Percentiles rank a stretch among this genome's conserved stretches.
These are phyloP conservation scores for Syngnathus scovelli DNA, from an alignment of 2,113 vertebrate genomes.

Conservation along the genomic window DNA sequence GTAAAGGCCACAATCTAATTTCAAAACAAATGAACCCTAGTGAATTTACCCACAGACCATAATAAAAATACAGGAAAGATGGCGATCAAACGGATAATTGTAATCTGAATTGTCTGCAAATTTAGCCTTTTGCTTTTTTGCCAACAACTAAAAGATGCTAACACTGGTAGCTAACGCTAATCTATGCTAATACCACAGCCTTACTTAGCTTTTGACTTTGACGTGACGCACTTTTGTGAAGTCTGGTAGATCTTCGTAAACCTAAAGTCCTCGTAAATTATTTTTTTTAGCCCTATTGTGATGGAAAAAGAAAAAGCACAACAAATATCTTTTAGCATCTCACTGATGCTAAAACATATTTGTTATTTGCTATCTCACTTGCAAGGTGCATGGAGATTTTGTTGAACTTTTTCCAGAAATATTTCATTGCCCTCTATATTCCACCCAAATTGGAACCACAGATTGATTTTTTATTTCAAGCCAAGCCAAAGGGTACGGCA, in stretches of 20 bases:
- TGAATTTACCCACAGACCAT: not conserved
- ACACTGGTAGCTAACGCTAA: not conserved
- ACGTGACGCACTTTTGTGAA: not conserved
- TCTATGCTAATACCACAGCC: not conserved
- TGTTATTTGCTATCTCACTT: too few species aligned
- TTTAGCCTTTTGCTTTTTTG: too few species aligned
- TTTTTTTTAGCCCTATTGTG: not conserved
- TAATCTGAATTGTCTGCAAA: too few species aligned
- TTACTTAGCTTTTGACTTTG: not conserved
- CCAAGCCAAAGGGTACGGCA: conserved; percentile 1
- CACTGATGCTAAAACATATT: too few species aligned
- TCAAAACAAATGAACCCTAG: not conserved
- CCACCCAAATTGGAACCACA: not conserved
- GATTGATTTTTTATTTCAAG: not conserved
- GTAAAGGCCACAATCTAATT: not conserved
- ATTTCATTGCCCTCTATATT: not conserved
- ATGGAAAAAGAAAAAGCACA: not conserved
- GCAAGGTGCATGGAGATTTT: not conserved
- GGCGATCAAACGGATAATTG: too few species aligned
- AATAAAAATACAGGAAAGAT: not conserved
- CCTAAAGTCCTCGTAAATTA: not conserved
- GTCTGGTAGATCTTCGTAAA: not conserved
- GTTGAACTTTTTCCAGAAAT: not conserved
- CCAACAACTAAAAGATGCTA: not conserved
- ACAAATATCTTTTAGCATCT: not conserved